These are phyloP conservation scores for Rhagonycha fulva DNA, from an alignment of 2,888 invertebrate genomes.

Conservation along the genomic window DNA sequence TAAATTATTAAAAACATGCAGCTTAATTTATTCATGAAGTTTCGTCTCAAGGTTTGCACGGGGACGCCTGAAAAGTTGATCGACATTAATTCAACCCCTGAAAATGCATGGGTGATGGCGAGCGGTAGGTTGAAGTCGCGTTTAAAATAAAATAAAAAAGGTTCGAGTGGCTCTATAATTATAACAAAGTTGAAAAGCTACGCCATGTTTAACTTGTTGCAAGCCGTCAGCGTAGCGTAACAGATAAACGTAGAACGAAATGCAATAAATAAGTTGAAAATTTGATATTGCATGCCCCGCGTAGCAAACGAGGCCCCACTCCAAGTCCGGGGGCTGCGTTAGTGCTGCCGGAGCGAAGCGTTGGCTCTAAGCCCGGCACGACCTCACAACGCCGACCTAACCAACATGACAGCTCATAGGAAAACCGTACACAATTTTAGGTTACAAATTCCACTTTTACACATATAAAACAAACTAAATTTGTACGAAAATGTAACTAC, in stretches of 20 bases:
- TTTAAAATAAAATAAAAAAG: neutral
- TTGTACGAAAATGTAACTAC: neutral
- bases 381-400: constrained; percentile 34
- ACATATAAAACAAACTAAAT: neutral
- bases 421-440: constrained; percentile 28
- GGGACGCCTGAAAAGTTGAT: neutral
- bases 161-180: neutral
- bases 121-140: neutral
- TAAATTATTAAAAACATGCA: no score
- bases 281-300: constrained; percentile 46
- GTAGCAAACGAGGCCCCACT: constrained; percentile 48
- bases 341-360: constrained; percentile 40
- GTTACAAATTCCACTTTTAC: constrained; percentile 21
- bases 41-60: neutral
- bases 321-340: constrained; percentile 50
- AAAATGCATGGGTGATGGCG: neutral
- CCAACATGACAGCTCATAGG: constrained; percentile 38
- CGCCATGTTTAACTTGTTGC: constrained; percentile 1
- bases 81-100: neutral
- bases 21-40: neutral
- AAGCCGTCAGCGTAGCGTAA: neutral
- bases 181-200: neutral
- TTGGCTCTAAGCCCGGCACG: constrained; percentile 39
- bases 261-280: constrained; percentile 33
- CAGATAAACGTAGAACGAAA: neutral